Conservation (phyloP, 2,888 invertebrate genomes). For the Sympetrum striolatum region DNA sequence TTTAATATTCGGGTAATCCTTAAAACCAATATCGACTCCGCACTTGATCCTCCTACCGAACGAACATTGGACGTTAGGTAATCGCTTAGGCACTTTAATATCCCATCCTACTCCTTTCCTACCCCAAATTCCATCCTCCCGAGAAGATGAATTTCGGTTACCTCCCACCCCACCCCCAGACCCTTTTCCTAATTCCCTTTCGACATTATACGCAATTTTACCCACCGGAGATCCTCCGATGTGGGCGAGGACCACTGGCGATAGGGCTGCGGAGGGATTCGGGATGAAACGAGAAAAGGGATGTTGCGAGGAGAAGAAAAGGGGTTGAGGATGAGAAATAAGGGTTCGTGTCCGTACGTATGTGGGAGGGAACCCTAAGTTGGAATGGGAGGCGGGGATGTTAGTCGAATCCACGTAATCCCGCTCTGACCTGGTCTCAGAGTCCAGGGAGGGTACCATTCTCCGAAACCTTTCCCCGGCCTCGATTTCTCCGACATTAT, state of each 20-base stretch:
- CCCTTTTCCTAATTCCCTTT: slow-evolving; percentile 38
- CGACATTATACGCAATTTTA: slow-evolving; percentile 37
- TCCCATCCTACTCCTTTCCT: not conserved
- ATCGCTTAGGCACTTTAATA: slow-evolving; percentile 41
- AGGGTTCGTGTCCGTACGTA: not conserved
- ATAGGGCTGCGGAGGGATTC: not conserved
- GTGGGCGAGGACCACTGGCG: slow-evolving; percentile 33
- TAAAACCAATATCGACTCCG: slow-evolving; percentile 38
- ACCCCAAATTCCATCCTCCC: slow-evolving; percentile 13
- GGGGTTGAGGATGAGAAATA: not conserved
- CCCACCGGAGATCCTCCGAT: slow-evolving; percentile 16
- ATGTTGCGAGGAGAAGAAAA: not conserved
- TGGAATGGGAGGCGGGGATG: not conserved
- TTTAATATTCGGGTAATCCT: slow-evolving; percentile 27
- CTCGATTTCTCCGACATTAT: slow-evolving; percentile 15
- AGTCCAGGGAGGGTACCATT: not conserved
- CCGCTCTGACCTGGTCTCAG: slow-evolving; percentile 17
- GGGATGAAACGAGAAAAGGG: not conserved
- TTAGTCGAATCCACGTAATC: slow-evolving; percentile 26
- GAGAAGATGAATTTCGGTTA: slow-evolving; percentile 32
- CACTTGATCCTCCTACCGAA: slow-evolving; percentile 35
- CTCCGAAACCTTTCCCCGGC: not conserved
- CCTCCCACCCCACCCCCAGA: not conserved
- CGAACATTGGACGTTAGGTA: slow-evolving; percentile 28
- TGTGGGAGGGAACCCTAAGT: not conserved